phyloP scores from a whole-genome alignment of 2,888 invertebrate genomes.

The Leptopilina syphax region DNA sequence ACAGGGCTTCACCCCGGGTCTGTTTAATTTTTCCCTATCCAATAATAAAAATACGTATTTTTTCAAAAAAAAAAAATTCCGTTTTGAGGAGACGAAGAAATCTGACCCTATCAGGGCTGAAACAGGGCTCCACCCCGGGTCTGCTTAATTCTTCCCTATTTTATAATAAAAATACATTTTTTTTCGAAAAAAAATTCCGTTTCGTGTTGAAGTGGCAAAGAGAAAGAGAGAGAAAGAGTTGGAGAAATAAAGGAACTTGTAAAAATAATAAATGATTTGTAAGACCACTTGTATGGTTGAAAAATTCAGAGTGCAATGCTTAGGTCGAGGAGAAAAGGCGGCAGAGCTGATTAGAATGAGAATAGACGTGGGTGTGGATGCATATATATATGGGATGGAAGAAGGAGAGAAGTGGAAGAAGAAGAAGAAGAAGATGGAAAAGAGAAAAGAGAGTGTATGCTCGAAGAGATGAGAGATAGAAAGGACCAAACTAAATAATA shows the following conservation, averaged over 20 bases:
- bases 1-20: too few relatives aligned
- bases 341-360: slow-evolving; percentile 72
- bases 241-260: background rate
- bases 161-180: background rate
- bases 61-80: too few relatives aligned
- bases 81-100: too few relatives aligned
- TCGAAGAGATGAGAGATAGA: slow-evolving; percentile 73
- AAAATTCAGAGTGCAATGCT: slow-evolving; percentile 21
- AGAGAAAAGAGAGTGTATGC: slow-evolving; percentile 48
- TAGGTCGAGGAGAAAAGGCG: slow-evolving; percentile 58
- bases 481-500: slow-evolving; percentile 75
- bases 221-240: background rate
- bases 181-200: background rate
- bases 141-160: too few relatives aligned
- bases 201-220: background rate
- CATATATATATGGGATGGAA: background rate
- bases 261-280: slow-evolving; percentile 12
- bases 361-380: slow-evolving; percentile 71
- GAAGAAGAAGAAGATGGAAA: slow-evolving; percentile 42
- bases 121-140: too few relatives aligned
- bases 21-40: too few relatives aligned
- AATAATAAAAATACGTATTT: too few relatives aligned
- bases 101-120: too few relatives aligned
- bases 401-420: slow-evolving; percentile 47
- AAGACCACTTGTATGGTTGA: slow-evolving; percentile 14